Evolutionary conservation across 2,113 vertebrate species (phyloP).

Genomic region (Plecotus auritus): DNA sequence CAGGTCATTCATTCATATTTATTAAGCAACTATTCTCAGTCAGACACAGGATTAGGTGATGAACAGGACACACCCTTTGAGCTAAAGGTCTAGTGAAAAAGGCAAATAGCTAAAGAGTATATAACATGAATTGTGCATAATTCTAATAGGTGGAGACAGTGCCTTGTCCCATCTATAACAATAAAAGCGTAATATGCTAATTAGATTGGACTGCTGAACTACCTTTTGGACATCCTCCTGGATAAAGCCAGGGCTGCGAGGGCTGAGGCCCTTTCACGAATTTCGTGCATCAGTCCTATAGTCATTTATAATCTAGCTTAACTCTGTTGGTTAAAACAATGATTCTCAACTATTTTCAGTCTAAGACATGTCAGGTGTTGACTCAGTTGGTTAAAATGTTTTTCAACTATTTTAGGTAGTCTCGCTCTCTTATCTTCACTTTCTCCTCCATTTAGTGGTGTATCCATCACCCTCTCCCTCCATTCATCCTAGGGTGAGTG

Average conservation of each 20-base stretch:
- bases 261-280: no score
- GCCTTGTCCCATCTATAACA: background rate
- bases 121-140: background rate
- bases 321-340: background rate
- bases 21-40: background rate
- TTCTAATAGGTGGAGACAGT: background rate
- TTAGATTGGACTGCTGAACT: no score
- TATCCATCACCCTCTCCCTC: background rate
- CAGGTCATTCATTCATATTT: background rate
- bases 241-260: no score
- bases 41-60: background rate
- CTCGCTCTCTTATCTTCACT: background rate
- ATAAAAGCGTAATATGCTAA: no score
- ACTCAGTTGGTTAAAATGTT: background rate
- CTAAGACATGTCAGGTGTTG: background rate
- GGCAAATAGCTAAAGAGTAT: background rate
- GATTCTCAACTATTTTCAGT: background rate
- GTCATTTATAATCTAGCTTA: background rate
- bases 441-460: background rate
- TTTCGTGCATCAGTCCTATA: no score
- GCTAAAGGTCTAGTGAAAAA: background rate
- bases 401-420: background rate
- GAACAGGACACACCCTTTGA: background rate
- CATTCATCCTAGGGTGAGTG: rapidly evolving
- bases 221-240: no score